phyloP scores from a whole-genome alignment of 1,140 invertebrate genomes.

The Caerostris extrusa region DNA sequence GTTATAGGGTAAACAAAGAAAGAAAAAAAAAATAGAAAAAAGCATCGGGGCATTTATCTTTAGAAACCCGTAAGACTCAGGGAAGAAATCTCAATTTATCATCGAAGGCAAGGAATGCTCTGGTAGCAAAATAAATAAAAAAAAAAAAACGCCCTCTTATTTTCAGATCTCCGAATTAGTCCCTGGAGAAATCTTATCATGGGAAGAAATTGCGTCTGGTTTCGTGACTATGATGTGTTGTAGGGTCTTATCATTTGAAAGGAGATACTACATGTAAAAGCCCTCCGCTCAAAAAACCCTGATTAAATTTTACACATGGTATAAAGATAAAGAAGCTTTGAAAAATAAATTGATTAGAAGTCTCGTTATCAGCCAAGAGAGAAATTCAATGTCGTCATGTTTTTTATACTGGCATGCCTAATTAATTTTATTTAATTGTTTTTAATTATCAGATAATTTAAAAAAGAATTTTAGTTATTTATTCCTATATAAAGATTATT shows the following conservation, averaged over 20 bases:
- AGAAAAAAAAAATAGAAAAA: not conserved
- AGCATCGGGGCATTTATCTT: constrained; percentile 40
- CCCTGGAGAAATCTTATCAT: not conserved
- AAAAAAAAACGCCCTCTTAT: constrained; percentile 7
- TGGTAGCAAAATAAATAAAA: constrained; percentile 23
- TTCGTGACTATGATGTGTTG: not conserved
- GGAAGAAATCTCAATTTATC: constrained; percentile 57
- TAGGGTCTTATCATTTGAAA: not conserved
- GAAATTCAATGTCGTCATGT: too few relatives aligned
- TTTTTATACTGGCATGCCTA: too few relatives aligned
- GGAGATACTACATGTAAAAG: not conserved
- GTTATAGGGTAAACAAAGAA: not conserved
- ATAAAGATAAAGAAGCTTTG: too few relatives aligned
- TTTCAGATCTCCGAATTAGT: constrained; percentile 39
- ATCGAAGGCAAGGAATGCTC: constrained; percentile 3
- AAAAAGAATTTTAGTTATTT: too few relatives aligned
- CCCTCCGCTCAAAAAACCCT: too few relatives aligned
- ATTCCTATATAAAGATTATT: too few relatives aligned
- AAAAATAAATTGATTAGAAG: too few relatives aligned
- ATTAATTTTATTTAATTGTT: too few relatives aligned
- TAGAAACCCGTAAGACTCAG: not conserved
- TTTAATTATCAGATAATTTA: too few relatives aligned
- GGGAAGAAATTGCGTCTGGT: not conserved
- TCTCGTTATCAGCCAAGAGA: too few relatives aligned
- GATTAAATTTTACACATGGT: too few relatives aligned